phyloP scores from a whole-genome alignment of 2,113 vertebrate species.

The Elaphurus davidianus region DNA sequence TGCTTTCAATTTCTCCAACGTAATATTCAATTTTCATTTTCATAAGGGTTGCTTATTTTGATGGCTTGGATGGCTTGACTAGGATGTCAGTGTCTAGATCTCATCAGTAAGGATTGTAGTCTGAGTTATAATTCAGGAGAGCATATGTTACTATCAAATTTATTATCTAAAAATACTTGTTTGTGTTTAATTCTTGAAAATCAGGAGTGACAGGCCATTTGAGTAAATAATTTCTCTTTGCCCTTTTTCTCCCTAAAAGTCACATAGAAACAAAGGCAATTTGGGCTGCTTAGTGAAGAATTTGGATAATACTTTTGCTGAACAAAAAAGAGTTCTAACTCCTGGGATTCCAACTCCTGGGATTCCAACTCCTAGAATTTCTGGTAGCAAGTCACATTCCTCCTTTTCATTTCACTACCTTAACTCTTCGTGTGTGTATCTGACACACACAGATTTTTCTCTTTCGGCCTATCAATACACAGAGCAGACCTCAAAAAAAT shows the following conservation, averaged over 20 bases:
- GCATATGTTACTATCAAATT: constrained; percentile 32
- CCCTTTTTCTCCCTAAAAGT: neutral
- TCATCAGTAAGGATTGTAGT: constrained; percentile 66
- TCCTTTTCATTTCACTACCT: neutral
- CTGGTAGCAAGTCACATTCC: neutral
- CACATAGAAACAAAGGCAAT: neutral
- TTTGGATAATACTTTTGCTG: neutral
- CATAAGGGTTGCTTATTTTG: constrained; percentile 64
- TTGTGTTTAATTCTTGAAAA: constrained; percentile 57
- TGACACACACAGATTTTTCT: neutral
- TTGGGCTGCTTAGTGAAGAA: neutral
- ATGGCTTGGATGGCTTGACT: constrained; percentile 61
- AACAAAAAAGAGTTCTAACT: neutral
- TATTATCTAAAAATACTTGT: constrained; percentile 47
- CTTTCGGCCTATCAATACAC: neutral
- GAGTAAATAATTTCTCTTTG: constrained; percentile 41
- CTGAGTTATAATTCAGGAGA: constrained; percentile 48
- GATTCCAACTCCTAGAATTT: neutral
- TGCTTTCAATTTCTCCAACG: constrained; percentile 71
- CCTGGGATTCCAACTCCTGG: neutral
- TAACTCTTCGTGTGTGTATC: neutral
- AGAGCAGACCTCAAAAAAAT: neutral
- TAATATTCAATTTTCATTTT: constrained; percentile 74
- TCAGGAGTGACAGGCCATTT: constrained; percentile 41
- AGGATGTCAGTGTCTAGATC: constrained; percentile 66